Conservation (phyloP, 2,113 vertebrate species). For the Toxostoma redivivum region DNA sequence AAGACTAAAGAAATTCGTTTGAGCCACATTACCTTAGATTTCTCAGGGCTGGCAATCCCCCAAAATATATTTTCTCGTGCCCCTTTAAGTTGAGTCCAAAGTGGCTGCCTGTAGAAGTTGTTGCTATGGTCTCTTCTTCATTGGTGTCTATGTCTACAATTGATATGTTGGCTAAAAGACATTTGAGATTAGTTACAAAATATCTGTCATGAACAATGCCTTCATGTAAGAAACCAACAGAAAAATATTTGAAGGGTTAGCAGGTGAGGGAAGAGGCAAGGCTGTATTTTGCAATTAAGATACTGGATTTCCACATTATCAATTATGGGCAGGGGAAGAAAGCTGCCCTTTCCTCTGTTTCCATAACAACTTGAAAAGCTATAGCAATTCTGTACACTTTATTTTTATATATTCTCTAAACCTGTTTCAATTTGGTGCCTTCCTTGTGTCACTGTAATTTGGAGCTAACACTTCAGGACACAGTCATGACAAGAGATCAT, state of each 20-base stretch:
- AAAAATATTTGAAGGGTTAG: background rate
- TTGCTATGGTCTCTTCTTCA: conserved; percentile 80
- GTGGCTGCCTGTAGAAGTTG: conserved; percentile 82
- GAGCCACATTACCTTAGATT: conserved; percentile 84
- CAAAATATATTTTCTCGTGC: conserved; percentile 93
- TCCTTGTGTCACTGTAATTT: background rate
- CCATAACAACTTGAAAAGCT: conserved; percentile 34
- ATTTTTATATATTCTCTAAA: background rate
- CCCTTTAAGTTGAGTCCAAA: conserved; percentile 92
- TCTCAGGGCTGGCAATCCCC: conserved; percentile 87
- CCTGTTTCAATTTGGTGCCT: background rate
- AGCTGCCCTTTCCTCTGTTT: background rate
- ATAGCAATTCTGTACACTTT: background rate
- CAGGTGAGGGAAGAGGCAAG: background rate
- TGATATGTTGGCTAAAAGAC: conserved; percentile 81
- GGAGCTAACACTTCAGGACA: background rate
- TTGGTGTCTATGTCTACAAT: conserved; percentile 86
- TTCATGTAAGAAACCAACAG: background rate
- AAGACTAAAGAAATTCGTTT: background rate
- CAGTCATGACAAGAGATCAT: background rate
- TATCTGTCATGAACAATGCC: background rate
- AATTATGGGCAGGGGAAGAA: background rate
- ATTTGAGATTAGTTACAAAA: conserved; percentile 11
- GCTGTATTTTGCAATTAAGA: background rate
- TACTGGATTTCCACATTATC: background rate